These are phyloP conservation scores for Galbula dea DNA, from an alignment of 2,113 vertebrate genomes.

Conservation along the genomic window DNA sequence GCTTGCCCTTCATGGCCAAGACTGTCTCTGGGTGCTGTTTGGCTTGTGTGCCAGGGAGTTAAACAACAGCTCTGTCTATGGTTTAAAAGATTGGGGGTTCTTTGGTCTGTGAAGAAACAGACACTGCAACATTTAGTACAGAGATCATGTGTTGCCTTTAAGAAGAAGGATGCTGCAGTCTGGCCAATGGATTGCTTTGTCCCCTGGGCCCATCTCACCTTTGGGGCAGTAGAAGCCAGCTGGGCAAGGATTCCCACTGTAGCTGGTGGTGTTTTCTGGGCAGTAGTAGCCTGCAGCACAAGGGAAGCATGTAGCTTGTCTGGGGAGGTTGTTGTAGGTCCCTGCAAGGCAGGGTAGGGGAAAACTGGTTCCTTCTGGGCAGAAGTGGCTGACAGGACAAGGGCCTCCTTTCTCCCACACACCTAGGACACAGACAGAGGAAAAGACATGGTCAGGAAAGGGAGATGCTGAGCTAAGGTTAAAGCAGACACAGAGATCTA, in stretches of 20 bases:
- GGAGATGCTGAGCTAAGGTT: background rate
- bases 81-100: background rate
- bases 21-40: background rate
- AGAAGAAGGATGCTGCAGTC: background rate
- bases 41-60: background rate
- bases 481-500: background rate
- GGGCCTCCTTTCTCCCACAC: constrained; percentile 63
- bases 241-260: constrained; percentile 78
- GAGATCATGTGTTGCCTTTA: background rate
- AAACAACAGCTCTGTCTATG: background rate
- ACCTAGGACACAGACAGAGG: constrained; percentile 22
- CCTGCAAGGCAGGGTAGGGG: constrained; percentile 83
- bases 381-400: constrained; percentile 87
- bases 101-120: background rate
- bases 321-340: constrained; percentile 83
- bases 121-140: background rate
- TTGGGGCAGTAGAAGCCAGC: constrained; percentile 92
- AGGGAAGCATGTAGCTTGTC: constrained; percentile 78
- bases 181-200: background rate
- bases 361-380: constrained; percentile 75
- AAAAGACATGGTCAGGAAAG: background rate
- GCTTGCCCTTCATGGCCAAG: background rate
- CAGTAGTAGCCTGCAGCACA: constrained; percentile 90
- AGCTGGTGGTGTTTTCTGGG: constrained; percentile 80
- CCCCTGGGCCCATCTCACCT: constrained; percentile 66